These are phyloP conservation scores for Halictus rubicundus DNA, from an alignment of 1,140 invertebrate species.

Conservation along the genomic window DNA sequence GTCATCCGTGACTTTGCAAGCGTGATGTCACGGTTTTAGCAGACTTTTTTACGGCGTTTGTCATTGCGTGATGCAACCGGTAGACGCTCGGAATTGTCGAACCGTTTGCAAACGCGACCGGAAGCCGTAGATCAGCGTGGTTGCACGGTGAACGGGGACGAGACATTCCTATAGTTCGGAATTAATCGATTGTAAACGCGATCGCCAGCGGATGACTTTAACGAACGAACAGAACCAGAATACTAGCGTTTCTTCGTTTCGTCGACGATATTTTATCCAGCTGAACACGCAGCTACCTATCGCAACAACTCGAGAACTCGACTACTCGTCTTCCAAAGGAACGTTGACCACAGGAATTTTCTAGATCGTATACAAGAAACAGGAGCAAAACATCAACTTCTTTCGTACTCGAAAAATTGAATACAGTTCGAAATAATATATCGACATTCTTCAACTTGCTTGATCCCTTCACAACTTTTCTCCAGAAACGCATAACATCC, in stretches of 20 bases:
- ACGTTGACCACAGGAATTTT: too few relatives aligned
- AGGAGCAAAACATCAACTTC: too few relatives aligned
- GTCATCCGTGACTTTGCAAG: not conserved
- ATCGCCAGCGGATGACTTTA: not conserved
- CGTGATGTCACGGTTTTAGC: constrained; percentile 17
- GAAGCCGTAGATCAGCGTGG: constrained; percentile 52
- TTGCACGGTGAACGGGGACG: constrained; percentile 49
- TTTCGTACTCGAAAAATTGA: too few relatives aligned
- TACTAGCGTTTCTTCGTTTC: not conserved
- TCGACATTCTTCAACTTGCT: too few relatives aligned
- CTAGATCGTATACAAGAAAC: too few relatives aligned
- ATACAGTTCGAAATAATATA: too few relatives aligned
- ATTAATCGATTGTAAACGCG: not conserved
- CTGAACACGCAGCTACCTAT: not conserved
- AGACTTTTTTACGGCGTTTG: constrained; percentile 6
- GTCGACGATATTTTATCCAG: not conserved
- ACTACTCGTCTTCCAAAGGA: not conserved
- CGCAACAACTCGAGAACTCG: not conserved
- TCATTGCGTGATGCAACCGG: constrained; percentile 4
- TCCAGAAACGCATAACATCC: too few relatives aligned
- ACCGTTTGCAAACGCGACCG: constrained; percentile 35
- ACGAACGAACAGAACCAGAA: too few relatives aligned
- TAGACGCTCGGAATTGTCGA: constrained; percentile 22
- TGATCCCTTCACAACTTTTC: too few relatives aligned
- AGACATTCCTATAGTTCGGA: not conserved